A percentile compares a stretch with the other conserved stretches of the same genome.
Conservation (phyloP, 2,888 invertebrate genomes). For the Cataglyphis rosenhaueri region DNA sequence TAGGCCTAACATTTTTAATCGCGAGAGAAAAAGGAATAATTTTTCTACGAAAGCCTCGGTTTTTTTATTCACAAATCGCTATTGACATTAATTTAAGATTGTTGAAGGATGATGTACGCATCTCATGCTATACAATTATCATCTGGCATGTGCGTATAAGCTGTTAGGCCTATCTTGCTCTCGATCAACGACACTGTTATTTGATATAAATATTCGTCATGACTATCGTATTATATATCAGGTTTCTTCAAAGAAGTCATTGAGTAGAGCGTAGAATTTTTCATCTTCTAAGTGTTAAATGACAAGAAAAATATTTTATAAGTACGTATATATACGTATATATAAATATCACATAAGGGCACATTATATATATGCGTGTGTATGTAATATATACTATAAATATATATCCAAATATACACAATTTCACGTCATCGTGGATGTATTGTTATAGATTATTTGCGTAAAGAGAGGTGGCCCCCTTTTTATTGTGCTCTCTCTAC, state of each 20-base stretch:
- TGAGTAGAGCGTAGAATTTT: slow-evolving; percentile 74
- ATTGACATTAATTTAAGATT: slow-evolving; percentile 6
- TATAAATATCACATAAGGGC: slow-evolving; percentile 44
- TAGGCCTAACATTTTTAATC: slow-evolving; percentile 30
- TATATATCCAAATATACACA: slow-evolving; percentile 57
- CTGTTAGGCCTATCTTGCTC: slow-evolving; percentile 48
- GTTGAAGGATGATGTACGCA: background rate
- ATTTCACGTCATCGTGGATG: slow-evolving; percentile 68
- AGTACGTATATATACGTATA: slow-evolving; percentile 39
- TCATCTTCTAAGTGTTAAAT: slow-evolving; percentile 78
- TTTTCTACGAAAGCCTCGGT: slow-evolving; percentile 23
- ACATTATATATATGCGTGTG: slow-evolving; percentile 26
- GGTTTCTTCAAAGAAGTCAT: slow-evolving; percentile 68
- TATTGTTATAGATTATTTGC: slow-evolving; percentile 71
- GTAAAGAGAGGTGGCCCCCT: slow-evolving; percentile 53
- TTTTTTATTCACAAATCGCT: slow-evolving; percentile 1
- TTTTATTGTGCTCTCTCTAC: slow-evolving; percentile 22
- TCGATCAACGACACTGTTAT: slow-evolving; percentile 52
- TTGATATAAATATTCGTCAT: slow-evolving; percentile 47
- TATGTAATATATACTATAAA: slow-evolving; percentile 61
- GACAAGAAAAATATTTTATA: slow-evolving; percentile 74
- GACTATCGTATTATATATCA: slow-evolving; percentile 61
- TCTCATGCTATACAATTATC: slow-evolving; percentile 5
- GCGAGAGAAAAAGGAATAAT: background rate
- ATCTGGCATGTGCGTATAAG: slow-evolving; percentile 17